Evolutionary conservation across 2,113 vertebrate genomes (phyloP).

Genomic region (Aphyosemion australe): DNA sequence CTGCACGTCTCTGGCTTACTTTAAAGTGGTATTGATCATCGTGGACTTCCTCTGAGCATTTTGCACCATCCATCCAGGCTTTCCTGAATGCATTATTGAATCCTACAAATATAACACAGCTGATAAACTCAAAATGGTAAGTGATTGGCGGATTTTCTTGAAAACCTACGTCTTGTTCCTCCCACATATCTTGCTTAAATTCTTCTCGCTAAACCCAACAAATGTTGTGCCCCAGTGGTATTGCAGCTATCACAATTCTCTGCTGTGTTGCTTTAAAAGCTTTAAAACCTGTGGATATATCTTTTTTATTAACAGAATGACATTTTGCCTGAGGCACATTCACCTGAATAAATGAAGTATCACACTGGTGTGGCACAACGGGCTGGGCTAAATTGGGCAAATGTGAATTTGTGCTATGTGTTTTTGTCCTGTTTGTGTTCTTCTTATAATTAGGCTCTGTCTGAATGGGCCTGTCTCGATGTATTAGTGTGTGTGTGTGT

Average conservation of each 20-base stretch:
- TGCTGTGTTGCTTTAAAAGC: slow-evolving; percentile 34
- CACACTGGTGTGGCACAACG: slow-evolving; percentile 24
- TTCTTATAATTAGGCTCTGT: slow-evolving; percentile 61
- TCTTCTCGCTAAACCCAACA: slow-evolving; percentile 26
- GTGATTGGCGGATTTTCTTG: slow-evolving; percentile 6
- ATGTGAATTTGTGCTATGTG: slow-evolving; percentile 28
- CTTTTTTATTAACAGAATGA: slow-evolving; percentile 27
- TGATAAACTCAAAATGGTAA: not conserved
- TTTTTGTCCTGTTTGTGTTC: slow-evolving; percentile 38
- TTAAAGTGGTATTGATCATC: slow-evolving; percentile 52
- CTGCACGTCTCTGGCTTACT: slow-evolving; percentile 21
- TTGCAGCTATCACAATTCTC: slow-evolving; percentile 11
- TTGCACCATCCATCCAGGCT: slow-evolving; percentile 26
- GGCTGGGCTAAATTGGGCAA: slow-evolving; percentile 43
- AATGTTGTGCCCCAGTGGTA: slow-evolving; percentile 1
- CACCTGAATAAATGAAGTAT: slow-evolving; percentile 54
- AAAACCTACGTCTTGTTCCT: slow-evolving; percentile 16
- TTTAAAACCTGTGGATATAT: not conserved
- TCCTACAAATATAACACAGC: slow-evolving; percentile 9
- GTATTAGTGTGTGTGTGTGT: not conserved
- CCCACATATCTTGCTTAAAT: slow-evolving; percentile 14
- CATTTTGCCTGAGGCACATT: slow-evolving; percentile 31
- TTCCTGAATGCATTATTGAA: slow-evolving; percentile 1
- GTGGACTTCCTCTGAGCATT: slow-evolving; percentile 20
- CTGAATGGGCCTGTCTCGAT: slow-evolving; percentile 34